Conservation (phyloP, 1,140 invertebrate genomes). For the Aphelenchoides besseyi region DNA sequence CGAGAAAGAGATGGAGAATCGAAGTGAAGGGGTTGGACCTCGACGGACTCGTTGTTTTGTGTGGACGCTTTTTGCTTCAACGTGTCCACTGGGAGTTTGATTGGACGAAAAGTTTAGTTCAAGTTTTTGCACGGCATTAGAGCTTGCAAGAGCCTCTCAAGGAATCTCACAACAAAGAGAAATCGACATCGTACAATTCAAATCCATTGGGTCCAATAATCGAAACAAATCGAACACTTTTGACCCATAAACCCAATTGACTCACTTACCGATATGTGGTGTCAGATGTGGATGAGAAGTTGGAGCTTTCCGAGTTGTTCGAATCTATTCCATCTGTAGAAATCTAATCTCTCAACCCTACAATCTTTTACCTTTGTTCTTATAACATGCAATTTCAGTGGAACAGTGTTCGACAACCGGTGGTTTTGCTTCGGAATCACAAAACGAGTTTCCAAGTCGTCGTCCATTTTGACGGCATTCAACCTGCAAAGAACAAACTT, state of each 20-base stretch:
- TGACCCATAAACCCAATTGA: too few relatives aligned
- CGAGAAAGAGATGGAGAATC: neutral
- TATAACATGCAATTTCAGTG: slow-evolving; percentile 15
- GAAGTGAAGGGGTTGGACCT: neutral
- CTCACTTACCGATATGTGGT: neutral
- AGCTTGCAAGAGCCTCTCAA: too few relatives aligned
- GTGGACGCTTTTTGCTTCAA: too few relatives aligned
- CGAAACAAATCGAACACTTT: too few relatives aligned
- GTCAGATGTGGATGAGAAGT: neutral
- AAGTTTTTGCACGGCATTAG: too few relatives aligned
- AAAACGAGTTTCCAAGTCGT: slow-evolving; percentile 18
- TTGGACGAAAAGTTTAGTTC: neutral
- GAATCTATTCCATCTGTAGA: neutral
- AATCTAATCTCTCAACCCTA: neutral
- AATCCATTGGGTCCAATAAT: too few relatives aligned
- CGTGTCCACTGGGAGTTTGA: neutral
- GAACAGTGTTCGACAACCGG: slow-evolving; percentile 37
- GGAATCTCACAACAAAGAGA: too few relatives aligned
- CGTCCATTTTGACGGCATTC: slow-evolving; percentile 29
- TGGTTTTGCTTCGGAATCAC: slow-evolving; percentile 29
- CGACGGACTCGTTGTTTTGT: neutral
- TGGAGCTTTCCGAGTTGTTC: neutral
- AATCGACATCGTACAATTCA: too few relatives aligned
- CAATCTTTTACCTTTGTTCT: neutral
- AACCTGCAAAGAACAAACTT: slow-evolving; percentile 18